Percentiles rank a stretch among this genome's conserved stretches.
Evolutionary conservation across 2,113 vertebrate genomes (phyloP).

Genomic region (Hymenochirus boettgeri): DNA sequence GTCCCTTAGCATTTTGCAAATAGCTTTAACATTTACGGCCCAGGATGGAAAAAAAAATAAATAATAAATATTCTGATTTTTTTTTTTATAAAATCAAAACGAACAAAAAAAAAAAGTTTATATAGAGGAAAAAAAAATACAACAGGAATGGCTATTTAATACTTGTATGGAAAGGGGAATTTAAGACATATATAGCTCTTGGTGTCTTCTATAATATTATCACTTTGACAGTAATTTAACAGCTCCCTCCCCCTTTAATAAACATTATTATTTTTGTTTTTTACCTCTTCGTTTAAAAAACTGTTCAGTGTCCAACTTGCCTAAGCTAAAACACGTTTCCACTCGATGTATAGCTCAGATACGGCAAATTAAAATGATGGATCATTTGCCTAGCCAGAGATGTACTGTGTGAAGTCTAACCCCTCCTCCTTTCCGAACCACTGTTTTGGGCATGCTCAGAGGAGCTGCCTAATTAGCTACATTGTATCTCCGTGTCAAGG

Average conservation of each 20-base stretch:
- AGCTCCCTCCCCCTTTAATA: no score
- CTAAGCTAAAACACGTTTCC: no score
- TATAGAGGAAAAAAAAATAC: slow-evolving; percentile 25
- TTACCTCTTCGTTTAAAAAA: slow-evolving; percentile 27
- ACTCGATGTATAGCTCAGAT: no score
- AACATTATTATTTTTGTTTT: not conserved
- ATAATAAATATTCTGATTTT: slow-evolving; percentile 10
- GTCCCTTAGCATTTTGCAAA: slow-evolving; percentile 28
- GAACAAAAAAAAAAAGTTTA: slow-evolving; percentile 17
- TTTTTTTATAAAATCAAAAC: slow-evolving; percentile 14
- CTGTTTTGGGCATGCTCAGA: no score
- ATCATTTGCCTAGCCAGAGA: no score
- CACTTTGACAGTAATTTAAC: not conserved
- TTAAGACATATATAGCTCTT: slow-evolving; percentile 22
- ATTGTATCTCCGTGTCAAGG: no score
- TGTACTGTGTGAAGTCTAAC: no score
- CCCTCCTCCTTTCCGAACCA: no score
- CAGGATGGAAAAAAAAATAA: slow-evolving; percentile 18
- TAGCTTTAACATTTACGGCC: slow-evolving; percentile 40
- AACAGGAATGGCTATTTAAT: slow-evolving; percentile 30
- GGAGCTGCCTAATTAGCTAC: no score
- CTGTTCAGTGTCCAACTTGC: not conserved
- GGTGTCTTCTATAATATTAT: slow-evolving; percentile 19
- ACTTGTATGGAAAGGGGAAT: slow-evolving; percentile 23
- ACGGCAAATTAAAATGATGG: no score